Evolutionary conservation across 2,888 invertebrate species (phyloP).

Genomic region (Cryptocheilus praepositus): DNA sequence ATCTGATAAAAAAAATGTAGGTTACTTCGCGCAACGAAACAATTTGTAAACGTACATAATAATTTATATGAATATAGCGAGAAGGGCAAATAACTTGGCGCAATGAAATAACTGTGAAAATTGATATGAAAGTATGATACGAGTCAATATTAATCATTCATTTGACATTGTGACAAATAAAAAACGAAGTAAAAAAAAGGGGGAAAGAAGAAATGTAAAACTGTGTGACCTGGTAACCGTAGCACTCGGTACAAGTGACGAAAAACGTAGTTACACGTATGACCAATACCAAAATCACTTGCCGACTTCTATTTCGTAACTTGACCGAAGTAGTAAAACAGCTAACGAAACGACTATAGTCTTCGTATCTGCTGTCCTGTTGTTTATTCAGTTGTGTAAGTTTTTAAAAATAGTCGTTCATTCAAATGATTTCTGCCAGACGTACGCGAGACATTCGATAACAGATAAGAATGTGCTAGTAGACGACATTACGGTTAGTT

Average conservation of each 20-base stretch:
- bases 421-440: slow-evolving; percentile 69
- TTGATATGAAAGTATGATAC: no score
- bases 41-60: no score
- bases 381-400: slow-evolving; percentile 61
- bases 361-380: slow-evolving; percentile 36
- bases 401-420: slow-evolving; percentile 71
- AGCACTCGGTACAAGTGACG: slow-evolving; percentile 6
- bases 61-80: no score
- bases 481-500: no score
- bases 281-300: slow-evolving; percentile 18
- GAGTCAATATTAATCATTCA: no score
- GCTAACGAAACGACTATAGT: slow-evolving; percentile 16
- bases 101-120: no score
- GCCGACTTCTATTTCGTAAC: slow-evolving; percentile 48
- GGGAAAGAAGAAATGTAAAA: neutral
- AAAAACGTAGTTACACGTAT: slow-evolving; percentile 11
- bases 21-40: no score
- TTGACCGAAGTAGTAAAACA: neutral
- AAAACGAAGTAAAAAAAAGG: no score
- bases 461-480: slow-evolving; percentile 54
- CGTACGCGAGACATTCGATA: slow-evolving; percentile 66
- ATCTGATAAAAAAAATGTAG: no score
- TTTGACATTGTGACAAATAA: neutral
- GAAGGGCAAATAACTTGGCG: no score
- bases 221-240: no score